Evolutionary conservation across 2,113 vertebrate species (phyloP), one percentile per base, ranked within the genome.

Genomic region (Entomyzon cyanotis): DNA sequence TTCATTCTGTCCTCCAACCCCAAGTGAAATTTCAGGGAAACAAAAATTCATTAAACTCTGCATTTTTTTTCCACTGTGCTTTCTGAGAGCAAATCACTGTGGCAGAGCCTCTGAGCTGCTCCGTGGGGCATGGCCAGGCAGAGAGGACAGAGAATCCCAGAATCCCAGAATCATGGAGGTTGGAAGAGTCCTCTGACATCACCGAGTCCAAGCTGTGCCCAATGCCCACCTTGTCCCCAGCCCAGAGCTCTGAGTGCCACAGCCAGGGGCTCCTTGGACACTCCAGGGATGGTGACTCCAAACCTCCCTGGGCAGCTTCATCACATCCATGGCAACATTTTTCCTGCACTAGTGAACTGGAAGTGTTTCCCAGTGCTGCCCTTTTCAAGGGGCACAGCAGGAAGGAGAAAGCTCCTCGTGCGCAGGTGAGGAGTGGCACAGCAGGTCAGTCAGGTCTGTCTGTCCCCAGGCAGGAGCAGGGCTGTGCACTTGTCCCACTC

Each of bases 61-160:
- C 8, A 5, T 20, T 5, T 47, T 47, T 75, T 42, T 5, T 11
- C 52, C 52, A 1, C n/a, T 14, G 18, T 8, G 13, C 27, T 77
- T 31, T n/a, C 69, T 7, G 55, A 50, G 20, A n/a, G 52, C 50
- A 33, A 44, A 24, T n/a, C 27, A 1, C 39, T 25, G 17, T 3
- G 14, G 47, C 37, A 47, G 74, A 71, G 42, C 12, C 16, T 3
- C 65, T n/a, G 55, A 30, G 12, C 71, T 20, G 31, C 56, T 16
- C 59, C 15, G 5, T 0, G 1, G 65, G 49, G 60, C 35, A 39
- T 1, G 20, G n/a, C 49, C 0, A 0, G 8, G 53, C 37, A 14
- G 69, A 15, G 28, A n/a, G 22, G 28, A 20, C 12, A 28, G 52
- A 11, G 31, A 41, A 11, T 12, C 35, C 15, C 4, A 8, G 46